Evolutionary conservation across 1,140 invertebrate species (phyloP).

Genomic region (Trachelipus rathkii): DNA sequence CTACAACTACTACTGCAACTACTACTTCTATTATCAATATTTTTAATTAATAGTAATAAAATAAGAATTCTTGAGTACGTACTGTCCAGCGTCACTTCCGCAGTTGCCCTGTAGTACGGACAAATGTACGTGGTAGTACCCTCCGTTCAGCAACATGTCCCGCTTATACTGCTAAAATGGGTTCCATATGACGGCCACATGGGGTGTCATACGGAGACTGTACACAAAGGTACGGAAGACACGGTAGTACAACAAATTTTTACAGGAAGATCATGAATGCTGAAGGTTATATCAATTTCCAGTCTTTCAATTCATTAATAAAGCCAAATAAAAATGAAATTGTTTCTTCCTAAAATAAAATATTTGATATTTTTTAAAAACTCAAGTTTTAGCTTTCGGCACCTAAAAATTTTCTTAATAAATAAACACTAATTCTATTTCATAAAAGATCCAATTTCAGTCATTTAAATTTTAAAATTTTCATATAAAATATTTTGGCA

Average conservation of each 20-base stretch:
- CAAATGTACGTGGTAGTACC: slow-evolving; percentile 32
- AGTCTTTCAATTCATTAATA: no score
- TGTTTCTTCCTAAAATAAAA: no score
- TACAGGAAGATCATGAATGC: no score
- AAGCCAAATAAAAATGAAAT: no score
- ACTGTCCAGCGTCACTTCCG: slow-evolving; percentile 32
- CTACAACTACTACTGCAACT: no score
- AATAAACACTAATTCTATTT: background rate
- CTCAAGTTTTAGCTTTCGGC: background rate
- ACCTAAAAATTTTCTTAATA: background rate
- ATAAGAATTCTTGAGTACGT: background rate
- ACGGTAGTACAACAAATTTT: no score
- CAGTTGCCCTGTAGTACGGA: slow-evolving; percentile 31
- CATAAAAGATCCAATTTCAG: background rate
- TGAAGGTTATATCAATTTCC: no score
- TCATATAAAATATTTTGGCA: background rate
- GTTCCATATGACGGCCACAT: background rate
- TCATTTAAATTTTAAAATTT: background rate
- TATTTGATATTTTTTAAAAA: no score
- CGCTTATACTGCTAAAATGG: background rate
- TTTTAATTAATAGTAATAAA: no score
- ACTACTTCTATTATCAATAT: no score
- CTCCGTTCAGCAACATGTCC: slow-evolving; percentile 31
- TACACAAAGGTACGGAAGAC: background rate
- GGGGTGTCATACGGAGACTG: background rate